Base-by-base conservation (phyloP, 2,888 invertebrate genomes). In the Boloria selene region DNA sequence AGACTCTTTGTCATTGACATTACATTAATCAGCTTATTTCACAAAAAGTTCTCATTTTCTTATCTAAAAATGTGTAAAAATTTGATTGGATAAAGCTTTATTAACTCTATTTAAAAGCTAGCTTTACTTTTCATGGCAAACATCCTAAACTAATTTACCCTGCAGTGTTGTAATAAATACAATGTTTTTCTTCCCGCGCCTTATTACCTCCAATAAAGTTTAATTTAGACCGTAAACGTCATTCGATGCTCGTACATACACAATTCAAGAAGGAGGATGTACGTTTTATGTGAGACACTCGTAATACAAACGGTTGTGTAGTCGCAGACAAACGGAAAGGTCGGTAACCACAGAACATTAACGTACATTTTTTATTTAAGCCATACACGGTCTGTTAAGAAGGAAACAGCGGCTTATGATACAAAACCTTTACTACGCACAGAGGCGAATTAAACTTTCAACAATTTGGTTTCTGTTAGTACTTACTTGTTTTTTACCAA, bases 341-440 rank as follows among this genome's bases (percentile, higher is more conserved):
- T 62, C 59, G 51, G 45, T 64, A 62, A 67, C 63, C 68, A 63
- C 64, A 50, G 60, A 61, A 58, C 68, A 65, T 68, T 68, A 61
- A 64, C 61, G 63, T 63, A 44, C 54, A 70, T 65, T 63, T 65
- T 61, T 65, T 64, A 70, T 68, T 65, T 38, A 63, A 53, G 55
- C 64, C 44, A 50, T 61, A 55, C 17, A 54, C 18, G n/a, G 16
- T 44, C 22, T 55, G 55, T 55, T 55, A 44, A 55, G 50, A 61
- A 51, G 44, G 47, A 16, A 51, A 44, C 31, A 49, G 4, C 42
- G 55, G 50, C n/a, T 52, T 56, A 44, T 49, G 42, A 51, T 31
- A 61, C 13, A 51, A 60, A 53, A 65, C 16, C 22, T 6, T 16
- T 14, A 47, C 10, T 10, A 38, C 31, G 2, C 31, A 38, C 31